These are phyloP conservation scores for Andrena bucephala DNA, from an alignment of 2,888 invertebrate species.

Conservation along the genomic window DNA sequence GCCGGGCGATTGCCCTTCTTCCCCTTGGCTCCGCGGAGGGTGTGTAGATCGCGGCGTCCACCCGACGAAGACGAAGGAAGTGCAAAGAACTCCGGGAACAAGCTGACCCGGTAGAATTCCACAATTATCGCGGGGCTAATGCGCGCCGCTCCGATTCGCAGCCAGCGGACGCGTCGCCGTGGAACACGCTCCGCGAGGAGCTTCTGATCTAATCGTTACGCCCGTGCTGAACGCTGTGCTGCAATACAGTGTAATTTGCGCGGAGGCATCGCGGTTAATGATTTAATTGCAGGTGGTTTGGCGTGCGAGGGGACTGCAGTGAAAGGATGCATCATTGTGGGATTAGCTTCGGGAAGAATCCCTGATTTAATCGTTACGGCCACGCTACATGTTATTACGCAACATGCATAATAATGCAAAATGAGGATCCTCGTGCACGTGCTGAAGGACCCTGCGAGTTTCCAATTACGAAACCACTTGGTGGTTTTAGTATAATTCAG, in stretches of 20 bases:
- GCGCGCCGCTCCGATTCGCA: slow-evolving; percentile 41
- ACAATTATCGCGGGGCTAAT: slow-evolving; percentile 67
- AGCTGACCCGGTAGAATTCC: slow-evolving; percentile 70
- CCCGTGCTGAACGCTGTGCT: background rate
- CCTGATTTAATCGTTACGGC: too few relatives aligned
- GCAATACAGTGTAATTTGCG: too few relatives aligned
- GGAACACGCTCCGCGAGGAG: background rate
- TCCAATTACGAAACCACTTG: too few relatives aligned
- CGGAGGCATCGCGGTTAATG: too few relatives aligned
- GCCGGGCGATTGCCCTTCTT: slow-evolving; percentile 36
- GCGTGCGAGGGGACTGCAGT: too few relatives aligned
- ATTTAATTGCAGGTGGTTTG: too few relatives aligned
- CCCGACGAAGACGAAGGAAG: slow-evolving; percentile 51
- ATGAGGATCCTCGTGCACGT: too few relatives aligned
- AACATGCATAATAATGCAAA: too few relatives aligned
- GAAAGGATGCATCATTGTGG: too few relatives aligned
- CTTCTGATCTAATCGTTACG: background rate
- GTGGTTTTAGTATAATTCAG: background rate
- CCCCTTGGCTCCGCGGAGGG: slow-evolving; percentile 37
- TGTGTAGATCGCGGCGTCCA: slow-evolving; percentile 4
- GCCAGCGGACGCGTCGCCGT: slow-evolving; percentile 35
- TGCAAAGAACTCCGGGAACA: slow-evolving; percentile 65
- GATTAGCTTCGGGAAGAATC: too few relatives aligned
- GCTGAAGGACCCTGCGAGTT: too few relatives aligned
- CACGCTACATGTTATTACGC: too few relatives aligned